These are phyloP conservation scores for Paramisgurnus dabryanus DNA, from an alignment of 2,113 vertebrate species.

Conservation along the genomic window DNA sequence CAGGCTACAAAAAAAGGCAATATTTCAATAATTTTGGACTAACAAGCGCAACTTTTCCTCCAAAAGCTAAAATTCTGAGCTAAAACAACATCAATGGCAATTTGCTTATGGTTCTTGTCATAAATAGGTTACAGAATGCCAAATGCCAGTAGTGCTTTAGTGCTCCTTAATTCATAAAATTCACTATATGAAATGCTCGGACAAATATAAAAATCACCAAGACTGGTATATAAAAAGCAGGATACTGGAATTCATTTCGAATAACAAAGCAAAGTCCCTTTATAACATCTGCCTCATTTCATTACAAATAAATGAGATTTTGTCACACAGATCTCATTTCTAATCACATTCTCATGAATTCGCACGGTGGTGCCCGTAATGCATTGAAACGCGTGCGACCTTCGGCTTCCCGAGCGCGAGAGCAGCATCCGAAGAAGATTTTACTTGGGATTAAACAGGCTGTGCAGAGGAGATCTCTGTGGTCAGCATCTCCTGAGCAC, in stretches of 20 bases:
- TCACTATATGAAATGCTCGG: too few species aligned
- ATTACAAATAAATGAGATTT: background rate
- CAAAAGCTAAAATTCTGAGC: slow-evolving; percentile 13
- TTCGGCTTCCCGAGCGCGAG: background rate
- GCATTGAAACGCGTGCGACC: background rate
- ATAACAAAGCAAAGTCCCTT: slow-evolving; percentile 9
- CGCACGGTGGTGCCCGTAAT: background rate
- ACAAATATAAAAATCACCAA: slow-evolving; percentile 7
- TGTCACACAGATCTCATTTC: slow-evolving; percentile 10
- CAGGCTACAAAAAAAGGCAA: background rate
- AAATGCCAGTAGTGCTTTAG: slow-evolving; percentile 14
- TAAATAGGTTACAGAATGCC: slow-evolving; percentile 17
- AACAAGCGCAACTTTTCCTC: background rate
- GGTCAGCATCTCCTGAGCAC: background rate
- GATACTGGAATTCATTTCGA: background rate
- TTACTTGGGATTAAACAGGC: background rate
- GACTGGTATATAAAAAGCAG: slow-evolving; percentile 17
- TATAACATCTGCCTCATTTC: slow-evolving; percentile 23
- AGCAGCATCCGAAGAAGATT: background rate
- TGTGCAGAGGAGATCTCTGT: slow-evolving; percentile 2
- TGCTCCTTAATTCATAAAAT: background rate
- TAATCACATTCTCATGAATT: slow-evolving; percentile 20
- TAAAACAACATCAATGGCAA: background rate
- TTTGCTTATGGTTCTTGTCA: background rate
- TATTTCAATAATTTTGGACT: background rate